Evolutionary conservation across 2,888 invertebrate genomes (phyloP), one percentile per base, ranked within the genome.

Genomic region (Apomyelois bistriatella): DNA sequence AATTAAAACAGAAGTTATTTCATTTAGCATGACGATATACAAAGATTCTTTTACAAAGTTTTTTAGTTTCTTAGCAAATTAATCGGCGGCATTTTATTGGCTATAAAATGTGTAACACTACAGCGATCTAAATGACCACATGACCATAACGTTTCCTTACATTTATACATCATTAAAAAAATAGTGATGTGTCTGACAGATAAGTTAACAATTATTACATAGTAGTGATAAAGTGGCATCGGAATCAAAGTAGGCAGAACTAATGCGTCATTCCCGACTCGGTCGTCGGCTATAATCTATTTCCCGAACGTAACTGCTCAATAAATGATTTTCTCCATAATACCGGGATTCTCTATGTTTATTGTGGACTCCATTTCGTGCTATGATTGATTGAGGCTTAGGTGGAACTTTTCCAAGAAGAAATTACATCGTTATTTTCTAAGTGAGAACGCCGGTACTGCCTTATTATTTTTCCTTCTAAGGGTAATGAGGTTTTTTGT

Each of bases 341-440:
- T 76, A 70, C 72, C 61, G 68, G 70, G 74, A 76, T 76, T 76
- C 74, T 76, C 76, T 76, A 61, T 79, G 77, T 81, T 81, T 82
- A 79, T 79, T 83, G 78, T 81, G 70, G 74, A 74, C 80, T 77
- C 76, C 68, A 76, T 79, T 73, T 70, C 65, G 59, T 61, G 62
- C 64, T 70, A 81, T 83, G 84, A 84, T 83, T 82, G 84, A 84
- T 83, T 79, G 79, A 74, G 72, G 74, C 75, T 79, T 79, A 76
- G 68, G 72, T 74, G 79, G 75, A 83, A 81, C 76, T 76, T 71
- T 70, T 76, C 74, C 72, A 76, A 79, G 70, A 68, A 67, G 68
- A 77, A 79, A 80, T 78, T 76, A 79, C 74, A 71, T 65, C 64
- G 72, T 76, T 78, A 76, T 77, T 76, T 64, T 61, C 58, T 62